phyloP scores from a whole-genome alignment of 2,113 vertebrate species.

The Stegastes partitus region DNA sequence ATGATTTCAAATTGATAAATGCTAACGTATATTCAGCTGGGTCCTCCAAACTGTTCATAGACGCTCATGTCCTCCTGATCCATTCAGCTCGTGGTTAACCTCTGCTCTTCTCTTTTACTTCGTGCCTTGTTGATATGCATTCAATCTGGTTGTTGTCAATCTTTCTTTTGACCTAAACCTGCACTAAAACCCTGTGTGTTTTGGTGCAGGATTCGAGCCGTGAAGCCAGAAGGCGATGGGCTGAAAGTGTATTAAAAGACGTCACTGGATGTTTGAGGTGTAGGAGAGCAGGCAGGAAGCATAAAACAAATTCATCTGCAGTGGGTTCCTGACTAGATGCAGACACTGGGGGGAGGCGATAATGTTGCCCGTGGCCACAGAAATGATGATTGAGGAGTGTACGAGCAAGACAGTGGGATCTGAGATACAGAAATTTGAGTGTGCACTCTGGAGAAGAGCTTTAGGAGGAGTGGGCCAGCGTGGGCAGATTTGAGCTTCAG shows the following conservation, averaged over 20 bases:
- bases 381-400: slow-evolving; percentile 16
- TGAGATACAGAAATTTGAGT: slow-evolving; percentile 12
- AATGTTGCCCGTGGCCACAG: not conserved
- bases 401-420: slow-evolving; percentile 1
- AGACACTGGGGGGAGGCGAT: slow-evolving; percentile 8
- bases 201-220: no score
- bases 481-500: slow-evolving; percentile 40
- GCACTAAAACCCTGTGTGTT: no score
- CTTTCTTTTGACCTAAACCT: no score
- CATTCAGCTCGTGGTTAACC: no score
- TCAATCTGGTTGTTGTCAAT: no score
- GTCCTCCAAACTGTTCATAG: no score
- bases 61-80: no score
- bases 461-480: slow-evolving; percentile 32
- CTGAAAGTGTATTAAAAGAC: not conserved
- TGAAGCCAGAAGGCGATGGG: not conserved
- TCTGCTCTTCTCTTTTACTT: no score
- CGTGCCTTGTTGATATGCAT: no score
- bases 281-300: not conserved
- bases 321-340: not conserved
- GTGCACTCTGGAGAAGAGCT: not conserved
- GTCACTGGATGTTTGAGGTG: slow-evolving; percentile 10
- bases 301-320: slow-evolving; percentile 7
- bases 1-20: no score
- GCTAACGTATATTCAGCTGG: no score